phyloP scores from a whole-genome alignment of 2,113 vertebrate genomes.

The Hymenochirus boettgeri region DNA sequence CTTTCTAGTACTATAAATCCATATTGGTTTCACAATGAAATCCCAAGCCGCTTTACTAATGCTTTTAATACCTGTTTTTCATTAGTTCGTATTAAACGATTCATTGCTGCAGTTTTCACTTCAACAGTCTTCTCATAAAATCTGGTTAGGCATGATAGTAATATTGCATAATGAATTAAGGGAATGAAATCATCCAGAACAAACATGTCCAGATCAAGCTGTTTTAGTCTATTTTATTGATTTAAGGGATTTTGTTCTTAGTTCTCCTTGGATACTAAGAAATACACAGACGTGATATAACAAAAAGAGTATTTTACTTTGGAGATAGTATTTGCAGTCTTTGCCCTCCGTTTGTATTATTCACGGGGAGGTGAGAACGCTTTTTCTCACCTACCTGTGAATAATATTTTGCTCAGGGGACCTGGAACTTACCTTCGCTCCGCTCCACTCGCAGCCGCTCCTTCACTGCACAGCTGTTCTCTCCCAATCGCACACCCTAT shows the following conservation, averaged over 20 bases:
- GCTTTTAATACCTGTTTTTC: conserved; percentile 66
- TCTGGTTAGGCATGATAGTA: conserved; percentile 53
- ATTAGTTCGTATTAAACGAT: conserved; percentile 70
- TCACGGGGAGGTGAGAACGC: no score
- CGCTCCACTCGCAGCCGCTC: no score
- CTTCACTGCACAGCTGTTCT: no score
- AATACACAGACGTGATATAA: neutral
- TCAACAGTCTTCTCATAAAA: conserved; percentile 64
- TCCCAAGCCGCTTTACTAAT: conserved; percentile 59
- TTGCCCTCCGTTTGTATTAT: no score
- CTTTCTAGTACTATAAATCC: conserved; percentile 56
- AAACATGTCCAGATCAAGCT: conserved; percentile 54
- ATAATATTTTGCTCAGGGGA: no score
- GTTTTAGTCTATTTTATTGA: conserved; percentile 50
- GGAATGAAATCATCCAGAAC: conserved; percentile 63
- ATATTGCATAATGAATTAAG: conserved; percentile 55
- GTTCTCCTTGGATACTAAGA: conserved; percentile 3
- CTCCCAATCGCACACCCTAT: no score
- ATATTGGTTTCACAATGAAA: conserved; percentile 62
- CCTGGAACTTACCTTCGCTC: no score
- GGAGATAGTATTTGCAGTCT: conserved; percentile 70
- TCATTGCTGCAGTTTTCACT: conserved; percentile 66
- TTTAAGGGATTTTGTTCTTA: conserved; percentile 53
- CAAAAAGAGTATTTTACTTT: neutral
- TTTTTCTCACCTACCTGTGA: no score